Percentiles rank a stretch among this genome's conserved stretches.
Evolutionary conservation across 1,140 invertebrate genomes (phyloP).

Genomic region (Caenorhabditis latens): DNA sequence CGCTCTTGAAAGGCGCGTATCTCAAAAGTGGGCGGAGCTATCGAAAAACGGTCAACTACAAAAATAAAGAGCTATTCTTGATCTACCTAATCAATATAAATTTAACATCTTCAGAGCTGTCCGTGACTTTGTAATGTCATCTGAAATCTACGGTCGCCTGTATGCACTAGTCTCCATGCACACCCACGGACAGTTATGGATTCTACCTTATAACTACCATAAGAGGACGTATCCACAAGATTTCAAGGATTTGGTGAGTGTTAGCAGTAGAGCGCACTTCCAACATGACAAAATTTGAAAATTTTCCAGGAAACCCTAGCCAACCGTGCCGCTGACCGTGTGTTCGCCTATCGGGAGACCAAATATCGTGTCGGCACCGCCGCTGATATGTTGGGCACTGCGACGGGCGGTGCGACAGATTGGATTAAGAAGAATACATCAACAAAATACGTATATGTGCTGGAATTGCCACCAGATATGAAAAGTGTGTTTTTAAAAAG

Average conservation of each 20-base stretch:
- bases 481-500: slow-evolving; percentile 60
- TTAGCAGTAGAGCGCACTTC: no score
- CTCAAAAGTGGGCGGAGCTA: no score
- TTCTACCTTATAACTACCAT: slow-evolving; percentile 73
- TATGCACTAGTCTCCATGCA: slow-evolving; percentile 73
- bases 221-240: slow-evolving; percentile 72
- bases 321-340: slow-evolving; percentile 64
- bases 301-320: slow-evolving; percentile 64
- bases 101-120: slow-evolving; percentile 69
- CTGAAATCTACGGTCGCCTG: slow-evolving; percentile 71
- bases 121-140: slow-evolving; percentile 71
- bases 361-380: slow-evolving; percentile 73
- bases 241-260: slow-evolving; percentile 70
- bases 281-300: no score
- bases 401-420: slow-evolving; percentile 74
- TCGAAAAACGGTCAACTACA: background rate
- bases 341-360: slow-evolving; percentile 66
- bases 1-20: no score
- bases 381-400: slow-evolving; percentile 72
- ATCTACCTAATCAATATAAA: no score
- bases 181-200: slow-evolving; percentile 76
- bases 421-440: slow-evolving; percentile 75
- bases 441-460: slow-evolving; percentile 75
- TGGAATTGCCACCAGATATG: slow-evolving; percentile 74
- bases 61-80: background rate